These are phyloP conservation scores for Sisor rabdophorus DNA, from an alignment of 2,113 vertebrate genomes.

Conservation along the genomic window DNA sequence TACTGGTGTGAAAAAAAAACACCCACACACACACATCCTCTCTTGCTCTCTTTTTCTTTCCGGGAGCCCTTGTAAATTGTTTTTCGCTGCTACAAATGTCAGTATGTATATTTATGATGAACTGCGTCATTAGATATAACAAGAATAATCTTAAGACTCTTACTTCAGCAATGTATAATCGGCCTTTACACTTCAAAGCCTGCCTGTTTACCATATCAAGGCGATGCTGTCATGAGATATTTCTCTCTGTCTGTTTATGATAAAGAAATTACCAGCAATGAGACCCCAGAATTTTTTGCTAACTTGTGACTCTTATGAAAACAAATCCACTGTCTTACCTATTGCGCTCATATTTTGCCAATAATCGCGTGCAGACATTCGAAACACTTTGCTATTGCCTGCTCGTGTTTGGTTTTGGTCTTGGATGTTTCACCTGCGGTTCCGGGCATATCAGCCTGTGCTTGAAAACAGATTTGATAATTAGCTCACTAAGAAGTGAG, in stretches of 20 bases:
- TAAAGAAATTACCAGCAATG: constrained; percentile 55
- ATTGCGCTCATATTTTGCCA: constrained; percentile 44
- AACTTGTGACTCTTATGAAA: constrained; percentile 58
- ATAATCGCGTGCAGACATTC: constrained; percentile 47
- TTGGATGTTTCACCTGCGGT: constrained; percentile 43
- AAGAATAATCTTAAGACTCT: constrained; percentile 62
- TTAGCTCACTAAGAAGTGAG: no score
- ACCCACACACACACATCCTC: constrained; percentile 16
- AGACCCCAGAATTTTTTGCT: constrained; percentile 58
- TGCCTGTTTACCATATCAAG: constrained; percentile 60
- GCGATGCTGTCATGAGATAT: constrained; percentile 56
- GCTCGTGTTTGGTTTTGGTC: constrained; percentile 31
- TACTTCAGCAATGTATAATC: constrained; percentile 55
- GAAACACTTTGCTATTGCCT: constrained; percentile 46
- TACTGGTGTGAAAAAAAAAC: constrained; percentile 44
- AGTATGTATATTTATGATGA: constrained; percentile 56
- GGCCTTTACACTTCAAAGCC: constrained; percentile 57
- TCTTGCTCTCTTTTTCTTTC: constrained; percentile 19
- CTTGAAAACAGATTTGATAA: constrained; percentile 39
- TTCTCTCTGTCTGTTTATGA: constrained; percentile 55
- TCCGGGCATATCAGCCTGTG: constrained; percentile 16
- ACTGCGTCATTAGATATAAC: constrained; percentile 59
- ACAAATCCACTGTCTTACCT: constrained; percentile 45
- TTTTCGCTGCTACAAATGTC: constrained; percentile 55
- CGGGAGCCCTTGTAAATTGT: constrained; percentile 48